phyloP scores from a whole-genome alignment of 2,797 vertebrate species.

The Garrulus glandarius region DNA sequence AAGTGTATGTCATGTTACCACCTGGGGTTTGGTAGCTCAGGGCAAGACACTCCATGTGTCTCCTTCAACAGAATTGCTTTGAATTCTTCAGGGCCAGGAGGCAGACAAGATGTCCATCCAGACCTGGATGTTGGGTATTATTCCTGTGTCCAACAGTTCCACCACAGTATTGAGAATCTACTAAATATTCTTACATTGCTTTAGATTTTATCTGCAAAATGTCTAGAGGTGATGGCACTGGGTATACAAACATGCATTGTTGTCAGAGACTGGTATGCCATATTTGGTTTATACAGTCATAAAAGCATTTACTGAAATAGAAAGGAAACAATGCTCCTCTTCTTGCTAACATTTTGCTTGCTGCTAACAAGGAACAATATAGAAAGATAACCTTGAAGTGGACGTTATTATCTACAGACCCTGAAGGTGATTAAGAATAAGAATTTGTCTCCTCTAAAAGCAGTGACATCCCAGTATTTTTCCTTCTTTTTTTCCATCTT shows the following conservation, averaged over 20 bases:
- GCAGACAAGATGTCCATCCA: neutral
- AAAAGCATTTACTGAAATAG: neutral
- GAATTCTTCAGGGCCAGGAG: neutral
- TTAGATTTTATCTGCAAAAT: neutral
- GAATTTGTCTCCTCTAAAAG: neutral
- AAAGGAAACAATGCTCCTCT: neutral
- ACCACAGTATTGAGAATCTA: neutral
- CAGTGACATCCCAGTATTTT: neutral
- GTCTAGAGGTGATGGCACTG: neutral
- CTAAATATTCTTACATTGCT: neutral
- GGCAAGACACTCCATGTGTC: neutral
- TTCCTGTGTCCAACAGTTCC: neutral
- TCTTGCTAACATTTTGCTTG: neutral
- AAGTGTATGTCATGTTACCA: neutral
- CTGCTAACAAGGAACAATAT: neutral
- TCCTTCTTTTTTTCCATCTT: neutral
- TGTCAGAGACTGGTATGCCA: neutral
- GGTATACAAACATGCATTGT: neutral
- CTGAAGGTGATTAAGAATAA: neutral
- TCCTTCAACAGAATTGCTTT: neutral
- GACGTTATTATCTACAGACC: neutral
- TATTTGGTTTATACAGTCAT: neutral
- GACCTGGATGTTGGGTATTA: neutral
- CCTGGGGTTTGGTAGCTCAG: neutral
- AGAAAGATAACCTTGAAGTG: neutral